Percentiles rank a stretch among this genome's conserved stretches.
phyloP scores from a whole-genome alignment of 2,113 vertebrate species.

The Polypterus senegalus region DNA sequence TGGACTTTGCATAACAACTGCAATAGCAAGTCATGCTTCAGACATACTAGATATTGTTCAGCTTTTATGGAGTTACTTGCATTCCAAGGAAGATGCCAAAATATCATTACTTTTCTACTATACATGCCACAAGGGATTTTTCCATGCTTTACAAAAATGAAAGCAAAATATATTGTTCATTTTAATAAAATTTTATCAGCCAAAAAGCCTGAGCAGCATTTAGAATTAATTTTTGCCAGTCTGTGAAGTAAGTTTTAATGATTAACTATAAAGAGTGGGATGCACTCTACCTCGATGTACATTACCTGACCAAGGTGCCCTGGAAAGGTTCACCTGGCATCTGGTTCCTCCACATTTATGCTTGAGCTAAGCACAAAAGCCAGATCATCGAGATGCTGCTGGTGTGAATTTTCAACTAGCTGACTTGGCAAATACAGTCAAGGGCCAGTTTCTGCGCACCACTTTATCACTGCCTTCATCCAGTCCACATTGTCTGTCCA shows the following conservation, averaged over 20 bases:
- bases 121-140: neutral
- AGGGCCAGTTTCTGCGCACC: slow-evolving; percentile 12
- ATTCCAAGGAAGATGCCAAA: neutral
- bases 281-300: too few species aligned
- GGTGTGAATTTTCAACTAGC: slow-evolving; percentile 13
- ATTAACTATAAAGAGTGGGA: too few species aligned
- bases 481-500: slow-evolving; percentile 55
- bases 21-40: slow-evolving; percentile 11
- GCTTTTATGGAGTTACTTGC: neutral
- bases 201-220: too few species aligned
- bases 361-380: slow-evolving; percentile 25
- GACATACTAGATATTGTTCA: neutral
- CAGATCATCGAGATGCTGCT: slow-evolving; percentile 46
- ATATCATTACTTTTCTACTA: slow-evolving; percentile 1
- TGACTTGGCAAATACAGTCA: slow-evolving; percentile 1
- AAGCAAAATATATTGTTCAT: neutral
- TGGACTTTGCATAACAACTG: slow-evolving; percentile 10
- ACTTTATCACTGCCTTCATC: slow-evolving; percentile 39
- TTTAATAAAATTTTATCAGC: too few species aligned
- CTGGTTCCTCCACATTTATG: too few species aligned
- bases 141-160: neutral
- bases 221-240: too few species aligned
- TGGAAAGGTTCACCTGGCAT: too few species aligned
- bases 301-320: too few species aligned
- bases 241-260: too few species aligned